Percentiles rank a stretch among this genome's conserved stretches.
Evolutionary conservation across 2,113 vertebrate species (phyloP).

Genomic region (Trematomus loennbergii): DNA sequence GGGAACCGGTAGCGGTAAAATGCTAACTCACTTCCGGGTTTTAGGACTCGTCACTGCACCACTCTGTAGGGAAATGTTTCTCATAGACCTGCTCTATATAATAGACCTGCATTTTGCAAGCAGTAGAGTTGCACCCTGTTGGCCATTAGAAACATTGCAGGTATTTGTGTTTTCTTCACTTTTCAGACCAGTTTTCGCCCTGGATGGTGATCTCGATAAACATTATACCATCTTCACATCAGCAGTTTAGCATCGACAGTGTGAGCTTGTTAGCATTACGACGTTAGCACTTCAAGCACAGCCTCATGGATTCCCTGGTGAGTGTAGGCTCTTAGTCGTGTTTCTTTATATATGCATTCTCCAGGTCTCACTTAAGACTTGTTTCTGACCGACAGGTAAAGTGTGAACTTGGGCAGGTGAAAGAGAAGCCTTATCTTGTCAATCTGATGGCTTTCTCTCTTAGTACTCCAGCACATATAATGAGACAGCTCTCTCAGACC

Average conservation of each 20-base stretch:
- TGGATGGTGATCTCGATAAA: not conserved
- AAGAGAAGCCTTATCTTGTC: conserved; percentile 26
- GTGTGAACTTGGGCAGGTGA: not conserved
- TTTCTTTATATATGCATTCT: not conserved
- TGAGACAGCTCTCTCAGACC: not conserved
- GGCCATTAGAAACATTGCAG: no score
- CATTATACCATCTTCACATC: not conserved
- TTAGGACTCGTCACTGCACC: no score
- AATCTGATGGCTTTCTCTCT: not conserved
- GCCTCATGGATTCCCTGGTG: not conserved
- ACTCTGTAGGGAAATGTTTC: no score
- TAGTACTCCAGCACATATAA: not conserved
- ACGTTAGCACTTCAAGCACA: not conserved
- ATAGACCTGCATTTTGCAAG: no score
- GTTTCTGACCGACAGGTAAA: not conserved
- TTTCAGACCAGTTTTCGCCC: no score
- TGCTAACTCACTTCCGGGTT: no score
- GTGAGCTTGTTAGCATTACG: no score
- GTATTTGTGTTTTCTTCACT: no score
- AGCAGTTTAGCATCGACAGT: not conserved
- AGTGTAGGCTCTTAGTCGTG: not conserved
- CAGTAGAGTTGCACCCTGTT: no score
- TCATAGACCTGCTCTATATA: no score
- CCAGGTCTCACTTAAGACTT: not conserved
- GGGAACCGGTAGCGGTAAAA: no score